Conservation (phyloP, 2,888 invertebrate genomes). For the Mesoligia furuncula region DNA sequence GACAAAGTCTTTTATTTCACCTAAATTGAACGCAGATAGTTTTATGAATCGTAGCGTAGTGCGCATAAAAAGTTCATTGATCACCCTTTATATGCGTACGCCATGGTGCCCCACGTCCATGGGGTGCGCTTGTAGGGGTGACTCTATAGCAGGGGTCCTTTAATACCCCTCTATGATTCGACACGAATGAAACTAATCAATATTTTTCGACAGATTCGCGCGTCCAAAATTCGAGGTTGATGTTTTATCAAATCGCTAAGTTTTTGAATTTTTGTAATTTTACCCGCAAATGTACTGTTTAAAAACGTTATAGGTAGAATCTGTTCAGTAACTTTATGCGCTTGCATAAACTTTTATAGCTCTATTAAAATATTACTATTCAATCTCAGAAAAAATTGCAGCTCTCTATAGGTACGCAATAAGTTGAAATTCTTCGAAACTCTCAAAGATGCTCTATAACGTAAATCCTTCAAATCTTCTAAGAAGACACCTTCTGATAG, state of each 20-base stretch:
- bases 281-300: background rate
- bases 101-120: conserved; percentile 24
- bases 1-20: conserved; percentile 19
- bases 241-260: background rate
- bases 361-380: background rate
- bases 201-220: conserved; percentile 53
- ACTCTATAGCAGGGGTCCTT: conserved; percentile 50
- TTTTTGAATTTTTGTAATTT: background rate
- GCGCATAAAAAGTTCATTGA: conserved; percentile 37
- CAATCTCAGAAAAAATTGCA: background rate
- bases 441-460: background rate
- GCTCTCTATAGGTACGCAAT: background rate
- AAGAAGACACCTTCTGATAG: conserved; percentile 23
- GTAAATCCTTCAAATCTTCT: conserved; percentile 10
- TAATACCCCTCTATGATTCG: conserved; percentile 58
- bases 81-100: conserved; percentile 43
- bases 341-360: background rate
- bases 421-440: conserved; percentile 9
- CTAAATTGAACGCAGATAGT: conserved; percentile 46
- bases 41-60: conserved; percentile 44
- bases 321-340: background rate
- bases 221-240: conserved; percentile 23
- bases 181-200: conserved; percentile 59
- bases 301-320: background rate
- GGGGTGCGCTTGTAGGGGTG: conserved; percentile 59